A percentile compares a stretch with the other conserved stretches of the same genome.
Conservation (phyloP, 64 coral and sea anemone genomes). For the Trachythela sp. region DNA sequence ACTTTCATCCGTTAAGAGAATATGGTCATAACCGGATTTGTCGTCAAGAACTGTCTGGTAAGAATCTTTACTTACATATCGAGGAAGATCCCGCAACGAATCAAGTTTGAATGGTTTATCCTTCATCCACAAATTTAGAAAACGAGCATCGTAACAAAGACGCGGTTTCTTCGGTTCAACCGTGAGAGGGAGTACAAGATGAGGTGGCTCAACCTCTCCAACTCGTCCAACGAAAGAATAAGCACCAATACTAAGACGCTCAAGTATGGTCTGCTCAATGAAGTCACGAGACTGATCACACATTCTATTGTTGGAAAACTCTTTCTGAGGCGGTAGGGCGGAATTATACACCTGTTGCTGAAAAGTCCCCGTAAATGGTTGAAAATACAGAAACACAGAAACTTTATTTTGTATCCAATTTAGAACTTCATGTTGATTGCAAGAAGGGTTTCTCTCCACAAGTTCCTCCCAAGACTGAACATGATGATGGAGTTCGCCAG, state of each 20-base stretch:
- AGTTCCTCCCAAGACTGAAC: neutral
- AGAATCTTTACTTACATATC: conserved; percentile 29
- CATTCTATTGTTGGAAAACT: neutral
- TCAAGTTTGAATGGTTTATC: conserved; percentile 35
- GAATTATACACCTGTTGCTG: neutral
- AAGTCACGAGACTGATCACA: neutral
- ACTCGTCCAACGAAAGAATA: conserved; percentile 2
- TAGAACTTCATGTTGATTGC: neutral
- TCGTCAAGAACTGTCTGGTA: too few species aligned
- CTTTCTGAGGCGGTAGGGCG: neutral
- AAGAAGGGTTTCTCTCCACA: neutral
- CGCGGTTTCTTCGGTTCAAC: conserved; percentile 29
- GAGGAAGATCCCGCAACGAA: neutral
- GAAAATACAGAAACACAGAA: neutral
- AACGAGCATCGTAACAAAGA: conserved; percentile 38
- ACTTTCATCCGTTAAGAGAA: too few species aligned
- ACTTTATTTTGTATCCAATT: neutral
- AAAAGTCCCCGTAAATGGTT: neutral
- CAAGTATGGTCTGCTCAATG: neutral
- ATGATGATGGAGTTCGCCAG: neutral
- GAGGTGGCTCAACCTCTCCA: neutral
- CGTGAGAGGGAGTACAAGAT: conserved; percentile 14
- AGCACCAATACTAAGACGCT: neutral
- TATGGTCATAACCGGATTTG: too few species aligned
- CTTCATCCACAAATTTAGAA: conserved; percentile 50